Evolutionary conservation across 2,888 invertebrate species (phyloP), one percentile per base, ranked within the genome.

Genomic region (Phaonia tiefii): DNA sequence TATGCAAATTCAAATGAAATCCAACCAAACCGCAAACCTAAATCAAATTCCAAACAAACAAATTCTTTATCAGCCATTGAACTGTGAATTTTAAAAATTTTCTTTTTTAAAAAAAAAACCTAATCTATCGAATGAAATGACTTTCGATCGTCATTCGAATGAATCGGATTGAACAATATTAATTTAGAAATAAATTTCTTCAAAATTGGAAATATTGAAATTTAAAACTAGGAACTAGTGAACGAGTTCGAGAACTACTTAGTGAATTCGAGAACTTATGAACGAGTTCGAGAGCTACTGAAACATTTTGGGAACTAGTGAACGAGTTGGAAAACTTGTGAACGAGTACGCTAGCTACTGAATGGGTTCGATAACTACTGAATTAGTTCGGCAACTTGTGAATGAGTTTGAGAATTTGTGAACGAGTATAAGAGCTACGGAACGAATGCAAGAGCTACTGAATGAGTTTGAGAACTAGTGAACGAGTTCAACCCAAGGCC

Each of bases 191-290:
- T 10, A 22, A 20, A 58, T 10, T 42, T 17, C 1, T 49, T 37
- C 4, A 44, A 60, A 63, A 54, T 17, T 37, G 58, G 67, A 65
- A 63, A 63, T 73, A 76, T 66, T 76, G 58, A 73, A 74, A 80
- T 80, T 74, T n/a, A 42, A 74, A 66, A 76, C 76, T 76, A 73
- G 76, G 70, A 22, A 69, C 51, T 71, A 75, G 60, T 73, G 65
- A 74, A 22, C 60, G 44, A 71, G 11, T 54, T 67, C 39, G 74
- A 79, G n/a, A n/a, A n/a, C n/a, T n/a, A n/a, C n/a, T n/a, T n/a
- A n/a, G n/a, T n/a, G n/a, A n/a, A n/a, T n/a, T n/a, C n/a, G n/a
- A n/a, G n/a, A n/a, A n/a, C n/a, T n/a, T n/a, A n/a, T n/a, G n/a
- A n/a, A n/a, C n/a, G n/a, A n/a, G n/a, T n/a, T n/a, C n/a, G n/a